Conservation (phyloP, 1,140 invertebrate genomes). For the Aethina tumida region DNA sequence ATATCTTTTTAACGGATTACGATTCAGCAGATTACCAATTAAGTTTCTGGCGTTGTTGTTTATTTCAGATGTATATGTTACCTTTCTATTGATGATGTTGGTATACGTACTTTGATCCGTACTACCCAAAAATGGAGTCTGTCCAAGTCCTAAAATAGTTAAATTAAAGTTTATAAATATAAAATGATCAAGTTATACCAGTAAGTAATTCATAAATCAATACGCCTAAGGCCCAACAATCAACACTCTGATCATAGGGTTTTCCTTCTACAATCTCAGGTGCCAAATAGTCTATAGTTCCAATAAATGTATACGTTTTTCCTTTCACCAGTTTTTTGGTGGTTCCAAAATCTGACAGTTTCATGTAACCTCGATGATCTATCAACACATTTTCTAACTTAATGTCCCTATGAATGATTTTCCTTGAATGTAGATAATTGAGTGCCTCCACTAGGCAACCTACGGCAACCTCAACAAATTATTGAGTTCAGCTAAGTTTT, state of each 20-base stretch:
- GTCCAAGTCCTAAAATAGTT: constrained; percentile 87
- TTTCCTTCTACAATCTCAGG: constrained; percentile 90
- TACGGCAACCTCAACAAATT: no score
- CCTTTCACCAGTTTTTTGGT: constrained; percentile 71
- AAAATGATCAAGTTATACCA: constrained; percentile 62
- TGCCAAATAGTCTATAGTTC: constrained; percentile 83
- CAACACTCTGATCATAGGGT: constrained; percentile 83
- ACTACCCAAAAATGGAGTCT: no score
- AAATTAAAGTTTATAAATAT: constrained; percentile 88
- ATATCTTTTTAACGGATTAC: constrained; percentile 81
- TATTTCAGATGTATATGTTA: constrained; percentile 72
- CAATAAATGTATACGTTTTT: constrained; percentile 97
- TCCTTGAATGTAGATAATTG: constrained; percentile 47
- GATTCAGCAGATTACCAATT: constrained; percentile 77
- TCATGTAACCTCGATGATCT: constrained; percentile 77
- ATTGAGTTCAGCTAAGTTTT: no score
- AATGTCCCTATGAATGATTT: constrained; percentile 89
- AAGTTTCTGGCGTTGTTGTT: constrained; percentile 67
- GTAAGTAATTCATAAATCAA: constrained; percentile 84
- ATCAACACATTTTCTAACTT: constrained; percentile 92
- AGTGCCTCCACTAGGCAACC: constrained; percentile 42
- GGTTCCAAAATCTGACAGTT: constrained; percentile 96
- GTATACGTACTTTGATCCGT: no score
- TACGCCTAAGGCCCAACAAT: constrained; percentile 91
- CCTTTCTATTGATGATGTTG: no score